Percentiles rank a stretch among this genome's conserved stretches.
Conservation (phyloP, 2,888 invertebrate species). For the Oscheius sp. region DNA sequence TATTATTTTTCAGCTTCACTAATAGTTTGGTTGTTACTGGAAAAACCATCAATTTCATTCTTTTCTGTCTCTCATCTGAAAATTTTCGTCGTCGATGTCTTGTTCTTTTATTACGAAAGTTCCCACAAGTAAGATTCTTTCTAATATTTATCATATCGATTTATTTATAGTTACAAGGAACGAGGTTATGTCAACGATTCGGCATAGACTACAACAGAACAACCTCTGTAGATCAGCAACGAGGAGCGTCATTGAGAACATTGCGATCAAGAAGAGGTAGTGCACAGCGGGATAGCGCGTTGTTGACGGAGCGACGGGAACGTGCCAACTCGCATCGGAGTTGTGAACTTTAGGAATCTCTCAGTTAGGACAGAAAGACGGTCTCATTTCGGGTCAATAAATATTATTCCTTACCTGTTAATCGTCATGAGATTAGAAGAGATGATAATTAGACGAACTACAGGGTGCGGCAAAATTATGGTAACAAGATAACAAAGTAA, state of each 20-base stretch:
- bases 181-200: constrained; percentile 15
- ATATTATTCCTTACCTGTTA: too few species aligned
- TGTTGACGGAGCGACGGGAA: constrained; percentile 8
- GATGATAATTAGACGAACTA: too few species aligned
- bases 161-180: constrained; percentile 12
- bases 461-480: too few species aligned
- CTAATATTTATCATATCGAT: neutral
- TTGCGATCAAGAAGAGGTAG: constrained; percentile 22
- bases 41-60: constrained; percentile 66
- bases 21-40: constrained; percentile 67
- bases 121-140: constrained; percentile 52
- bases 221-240: constrained; percentile 13
- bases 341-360: constrained; percentile 8
- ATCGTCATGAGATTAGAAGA: too few species aligned
- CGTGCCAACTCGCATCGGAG: constrained; percentile 18
- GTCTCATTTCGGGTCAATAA: constrained; percentile 13
- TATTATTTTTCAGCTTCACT: constrained; percentile 54
- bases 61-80: constrained; percentile 67
- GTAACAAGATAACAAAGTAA: too few species aligned
- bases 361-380: neutral
- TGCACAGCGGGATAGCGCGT: constrained; percentile 13
- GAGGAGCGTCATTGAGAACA: constrained; percentile 19
- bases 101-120: constrained; percentile 58
- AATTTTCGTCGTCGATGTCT: constrained; percentile 66
- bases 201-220: constrained; percentile 13